Percentiles rank a stretch among this genome's conserved stretches.
Conservation (phyloP, 2,113 vertebrate species). For the Cathartes aura region DNA sequence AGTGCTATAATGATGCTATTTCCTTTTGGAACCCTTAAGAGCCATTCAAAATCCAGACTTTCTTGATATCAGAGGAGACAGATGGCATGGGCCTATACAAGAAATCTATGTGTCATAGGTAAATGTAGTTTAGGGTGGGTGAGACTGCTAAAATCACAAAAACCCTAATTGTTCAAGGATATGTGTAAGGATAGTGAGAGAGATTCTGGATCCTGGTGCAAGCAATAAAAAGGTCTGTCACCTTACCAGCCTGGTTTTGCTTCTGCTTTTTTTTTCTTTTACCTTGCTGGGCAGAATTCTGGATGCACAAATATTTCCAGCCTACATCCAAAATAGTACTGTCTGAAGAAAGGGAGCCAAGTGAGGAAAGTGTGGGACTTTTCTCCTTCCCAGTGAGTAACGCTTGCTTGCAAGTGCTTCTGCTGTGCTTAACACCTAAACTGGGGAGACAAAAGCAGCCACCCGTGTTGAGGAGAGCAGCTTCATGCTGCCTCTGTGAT, state of each 20-base stretch:
- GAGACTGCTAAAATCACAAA: neutral
- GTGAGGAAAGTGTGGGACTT: accelerated
- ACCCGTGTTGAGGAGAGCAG: neutral
- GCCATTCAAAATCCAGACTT: neutral
- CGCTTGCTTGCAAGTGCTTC: neutral
- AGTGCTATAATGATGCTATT: neutral
- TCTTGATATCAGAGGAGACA: neutral
- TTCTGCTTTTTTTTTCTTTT: neutral
- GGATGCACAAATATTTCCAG: neutral
- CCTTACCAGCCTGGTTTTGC: neutral
- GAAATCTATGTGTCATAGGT: neutral
- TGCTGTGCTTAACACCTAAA: neutral
- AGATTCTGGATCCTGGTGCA: neutral
- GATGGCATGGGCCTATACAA: too few relatives aligned
- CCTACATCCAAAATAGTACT: accelerated
- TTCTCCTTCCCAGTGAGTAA: neutral
- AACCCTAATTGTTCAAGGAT: neutral
- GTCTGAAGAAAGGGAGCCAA: neutral
- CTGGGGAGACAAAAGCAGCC: neutral
- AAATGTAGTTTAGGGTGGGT: neutral
- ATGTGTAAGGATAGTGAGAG: neutral
- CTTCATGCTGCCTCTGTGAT: neutral
- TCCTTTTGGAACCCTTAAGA: neutral
- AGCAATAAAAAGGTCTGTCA: neutral
- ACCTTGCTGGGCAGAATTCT: neutral